These are phyloP conservation scores for Myxocyprinus asiaticus DNA, from an alignment of 2,113 vertebrate species.

Conservation along the genomic window DNA sequence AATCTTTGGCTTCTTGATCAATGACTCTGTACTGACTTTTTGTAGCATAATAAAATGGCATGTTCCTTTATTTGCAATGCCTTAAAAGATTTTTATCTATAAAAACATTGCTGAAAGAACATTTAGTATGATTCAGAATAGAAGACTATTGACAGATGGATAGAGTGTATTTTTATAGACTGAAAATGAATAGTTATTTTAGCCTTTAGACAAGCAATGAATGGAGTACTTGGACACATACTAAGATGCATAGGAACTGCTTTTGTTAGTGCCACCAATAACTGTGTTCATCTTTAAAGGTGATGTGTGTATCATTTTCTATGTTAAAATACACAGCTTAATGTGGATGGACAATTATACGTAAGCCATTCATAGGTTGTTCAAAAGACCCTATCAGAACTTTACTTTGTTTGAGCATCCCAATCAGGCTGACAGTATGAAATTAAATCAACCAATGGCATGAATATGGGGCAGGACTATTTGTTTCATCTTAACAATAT, in stretches of 20 bases:
- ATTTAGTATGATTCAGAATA: constrained; percentile 14
- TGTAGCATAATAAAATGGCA: neutral
- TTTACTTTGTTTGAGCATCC: too few relatives aligned
- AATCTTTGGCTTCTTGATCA: neutral
- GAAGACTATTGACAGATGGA: constrained; percentile 26
- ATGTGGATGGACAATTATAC: too few relatives aligned
- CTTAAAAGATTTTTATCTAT: neutral
- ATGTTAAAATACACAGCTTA: too few relatives aligned
- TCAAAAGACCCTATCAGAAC: too few relatives aligned
- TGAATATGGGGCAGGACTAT: too few relatives aligned
- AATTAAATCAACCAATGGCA: too few relatives aligned
- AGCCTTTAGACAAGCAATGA: neutral
- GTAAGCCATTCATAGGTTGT: too few relatives aligned
- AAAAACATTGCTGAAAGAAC: constrained; percentile 9
- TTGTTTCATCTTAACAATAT: too few relatives aligned
- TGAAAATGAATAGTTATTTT: constrained; percentile 31
- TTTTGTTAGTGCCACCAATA: neutral
- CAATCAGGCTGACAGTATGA: too few relatives aligned
- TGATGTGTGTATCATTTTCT: too few relatives aligned
- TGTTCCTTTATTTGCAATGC: neutral
- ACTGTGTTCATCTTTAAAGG: neutral
- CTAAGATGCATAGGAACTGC: neutral
- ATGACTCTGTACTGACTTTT: neutral
- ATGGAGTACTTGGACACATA: neutral
- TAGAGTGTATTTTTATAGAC: constrained; percentile 34